Evolutionary conservation across 2,113 vertebrate species (phyloP), one percentile per base, ranked within the genome.

Genomic region (Electrona antarctica): DNA sequence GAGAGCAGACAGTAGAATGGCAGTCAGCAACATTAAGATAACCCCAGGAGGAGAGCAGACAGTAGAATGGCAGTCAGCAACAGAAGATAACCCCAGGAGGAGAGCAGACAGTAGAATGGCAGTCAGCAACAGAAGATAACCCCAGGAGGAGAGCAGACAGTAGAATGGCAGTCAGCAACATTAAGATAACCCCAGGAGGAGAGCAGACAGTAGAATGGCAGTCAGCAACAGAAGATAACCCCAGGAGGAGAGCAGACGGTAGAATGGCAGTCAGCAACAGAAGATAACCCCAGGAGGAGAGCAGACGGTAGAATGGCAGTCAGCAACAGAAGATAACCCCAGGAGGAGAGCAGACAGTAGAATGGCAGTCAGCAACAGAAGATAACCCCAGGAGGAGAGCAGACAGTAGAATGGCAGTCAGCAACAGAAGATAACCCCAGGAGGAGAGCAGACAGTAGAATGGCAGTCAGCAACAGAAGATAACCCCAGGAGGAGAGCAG

Each of bases 351-450:
- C 21, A 21, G 21, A n/a, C n/a, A n/a, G n/a, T n/a, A n/a, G n/a
- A n/a, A n/a, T n/a, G n/a, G n/a, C n/a, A n/a, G n/a, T n/a, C n/a
- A n/a, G n/a, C n/a, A n/a, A n/a, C n/a, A n/a, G n/a, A n/a, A n/a
- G n/a, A n/a, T n/a, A n/a, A n/a, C n/a, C n/a, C n/a, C n/a, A n/a
- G n/a, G n/a, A 21, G 21, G 1, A 21, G 82, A 79, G 79, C 66
- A 80, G 71, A 79, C 80, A 78, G 76, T 67, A 73, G 81, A 89
- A 78, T 66, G 46, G 86, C 81, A 88, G 84, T 87, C 78, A 73
- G 84, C 82, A 81, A 68, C 33, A 33, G 83, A 64, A 82, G 88
- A 91, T 89, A 90, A 90, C 89, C 90, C 83, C 86, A 78, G n/a
- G n/a, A n/a, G 21, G 21, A 21, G 21, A 21, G 21, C 21, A 21